Evolutionary conservation across 2,888 invertebrate genomes (phyloP), one percentile per base, ranked within the genome.

Genomic region (Drosophila macrospina): DNA sequence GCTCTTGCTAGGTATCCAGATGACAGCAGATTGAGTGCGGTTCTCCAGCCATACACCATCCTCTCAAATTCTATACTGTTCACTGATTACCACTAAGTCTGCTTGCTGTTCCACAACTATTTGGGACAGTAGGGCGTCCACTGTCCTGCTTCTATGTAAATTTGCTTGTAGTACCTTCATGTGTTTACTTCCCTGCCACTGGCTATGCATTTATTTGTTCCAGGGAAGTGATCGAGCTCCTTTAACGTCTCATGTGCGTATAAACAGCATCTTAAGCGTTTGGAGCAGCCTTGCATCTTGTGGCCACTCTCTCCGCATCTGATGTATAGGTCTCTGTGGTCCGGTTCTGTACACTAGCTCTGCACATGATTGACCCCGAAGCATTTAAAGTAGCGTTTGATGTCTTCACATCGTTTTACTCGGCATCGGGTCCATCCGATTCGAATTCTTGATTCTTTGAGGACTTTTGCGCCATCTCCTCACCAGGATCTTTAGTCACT

Each of bases 161-260:
- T n/a, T n/a, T n/a, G n/a, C n/a, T n/a, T n/a, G n/a, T n/a, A n/a
- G n/a, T n/a, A n/a, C n/a, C 10, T 0, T 8, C 16, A 16, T 39
- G 39, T n/a, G 1, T 16, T 10, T 0, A 39, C 39, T 10, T 10
- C 10, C 16, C 16, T 39, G n/a, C n/a, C n/a, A 5, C 13, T 13
- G 13, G n/a, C n/a, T 13, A 1, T 13, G 34, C 34, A 34, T 1
- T n/a, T 11, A 34, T 34, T 34, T n/a, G 34, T n/a, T 11, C 34
- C 5, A 10, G 44, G 44, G 3, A 26, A 36, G 36, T 55, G 42
- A 13, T 44, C 44, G 7, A 44, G 32, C 32, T 55, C 55, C n/a
- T 32, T 55, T 1, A 37, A 8, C 6, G 15, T 7, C 37, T 37
- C 37, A 4, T 55, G 34, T 15, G 55, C 55, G 26, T 44, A 44